Evolutionary conservation across 2,888 invertebrate species (phyloP).

Genomic region (Troides helena): DNA sequence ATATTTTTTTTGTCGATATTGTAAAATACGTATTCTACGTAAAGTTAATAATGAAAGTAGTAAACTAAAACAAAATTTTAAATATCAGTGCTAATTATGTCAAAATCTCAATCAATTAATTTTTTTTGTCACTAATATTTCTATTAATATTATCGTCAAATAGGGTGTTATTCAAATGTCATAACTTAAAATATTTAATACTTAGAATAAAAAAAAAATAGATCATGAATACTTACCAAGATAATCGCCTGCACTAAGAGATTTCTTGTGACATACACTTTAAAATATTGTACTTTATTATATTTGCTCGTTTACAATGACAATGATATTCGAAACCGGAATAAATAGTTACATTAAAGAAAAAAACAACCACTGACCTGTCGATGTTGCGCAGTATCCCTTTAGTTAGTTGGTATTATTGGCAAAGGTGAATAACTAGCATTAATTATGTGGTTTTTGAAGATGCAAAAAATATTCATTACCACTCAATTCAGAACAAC

Average conservation of each 20-base stretch:
- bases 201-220: background rate
- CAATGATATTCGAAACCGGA: slow-evolving; percentile 3
- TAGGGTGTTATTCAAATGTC: background rate
- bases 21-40: background rate
- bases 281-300: background rate
- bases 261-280: background rate
- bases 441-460: background rate
- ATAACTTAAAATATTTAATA: background rate
- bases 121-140: background rate
- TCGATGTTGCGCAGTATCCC: slow-evolving; percentile 4
- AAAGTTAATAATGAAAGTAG: background rate
- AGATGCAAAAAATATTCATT: background rate
- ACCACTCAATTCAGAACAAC: background rate
- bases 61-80: background rate
- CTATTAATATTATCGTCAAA: background rate
- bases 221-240: slow-evolving; percentile 3
- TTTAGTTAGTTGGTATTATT: background rate
- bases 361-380: slow-evolving; percentile 15
- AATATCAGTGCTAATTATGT: background rate
- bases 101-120: background rate
- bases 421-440: background rate
- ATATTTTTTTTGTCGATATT: background rate
- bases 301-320: background rate
- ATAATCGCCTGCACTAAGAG: background rate
- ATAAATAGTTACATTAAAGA: background rate